Conservation (phyloP, 2,888 invertebrate species). For the Ochropleura leucogaster region DNA sequence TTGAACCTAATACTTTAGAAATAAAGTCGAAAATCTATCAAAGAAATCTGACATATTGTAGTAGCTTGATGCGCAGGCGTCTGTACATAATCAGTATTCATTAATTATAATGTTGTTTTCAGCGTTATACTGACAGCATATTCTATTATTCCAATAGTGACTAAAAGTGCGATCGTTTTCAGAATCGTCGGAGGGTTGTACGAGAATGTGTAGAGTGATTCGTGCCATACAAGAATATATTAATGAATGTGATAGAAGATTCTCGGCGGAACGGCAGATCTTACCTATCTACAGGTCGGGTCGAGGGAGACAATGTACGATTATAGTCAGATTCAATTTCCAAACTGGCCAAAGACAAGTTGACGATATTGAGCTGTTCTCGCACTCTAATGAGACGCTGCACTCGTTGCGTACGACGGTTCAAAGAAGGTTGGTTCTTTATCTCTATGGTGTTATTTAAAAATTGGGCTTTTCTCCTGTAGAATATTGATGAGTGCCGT, state of each 20-base stretch:
- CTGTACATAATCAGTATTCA: too few species aligned
- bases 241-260: conserved; percentile 97
- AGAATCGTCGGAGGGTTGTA: conserved; percentile 86
- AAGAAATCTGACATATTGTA: too few species aligned
- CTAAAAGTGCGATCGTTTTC: conserved; percentile 57
- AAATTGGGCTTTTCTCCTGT: neutral
- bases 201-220: conserved; percentile 97
- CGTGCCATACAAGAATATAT: conserved; percentile 98
- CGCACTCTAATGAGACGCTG: conserved; percentile 98
- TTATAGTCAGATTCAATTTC: conserved; percentile 95
- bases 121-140: neutral
- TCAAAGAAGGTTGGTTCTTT: conserved; percentile 90
- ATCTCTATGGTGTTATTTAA: neutral
- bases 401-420: conserved; percentile 95
- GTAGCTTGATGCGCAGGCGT: too few species aligned
- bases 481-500: neutral
- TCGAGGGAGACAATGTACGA: conserved; percentile 96
- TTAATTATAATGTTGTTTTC: neutral
- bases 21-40: too few species aligned
- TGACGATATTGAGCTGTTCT: conserved; percentile 97
- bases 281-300: conserved; percentile 97
- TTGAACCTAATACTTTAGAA: too few species aligned
- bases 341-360: conserved; percentile 96
- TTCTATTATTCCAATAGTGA: neutral
- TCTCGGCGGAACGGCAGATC: conserved; percentile 96